Conservation (phyloP, 2,113 vertebrate species). For the Gallinago jamesoni region DNA sequence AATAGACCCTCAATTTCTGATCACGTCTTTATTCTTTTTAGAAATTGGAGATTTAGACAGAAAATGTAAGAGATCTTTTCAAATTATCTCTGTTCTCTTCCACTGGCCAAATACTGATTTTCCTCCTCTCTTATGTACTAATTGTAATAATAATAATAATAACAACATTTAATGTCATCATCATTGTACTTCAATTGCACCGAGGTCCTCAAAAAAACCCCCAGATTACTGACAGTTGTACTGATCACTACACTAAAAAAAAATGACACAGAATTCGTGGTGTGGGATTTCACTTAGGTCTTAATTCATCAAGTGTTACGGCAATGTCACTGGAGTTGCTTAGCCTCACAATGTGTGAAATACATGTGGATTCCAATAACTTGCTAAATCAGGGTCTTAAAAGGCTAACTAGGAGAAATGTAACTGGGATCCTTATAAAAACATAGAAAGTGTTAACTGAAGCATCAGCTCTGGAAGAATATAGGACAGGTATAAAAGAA, state of each 20-base stretch:
- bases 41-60: background rate
- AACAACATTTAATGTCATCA: background rate
- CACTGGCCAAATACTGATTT: background rate
- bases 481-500: background rate
- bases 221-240: background rate
- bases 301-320: background rate
- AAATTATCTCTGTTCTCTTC: background rate
- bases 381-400: background rate
- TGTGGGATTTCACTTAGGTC: background rate
- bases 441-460: background rate
- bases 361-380: background rate
- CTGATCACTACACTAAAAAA: background rate
- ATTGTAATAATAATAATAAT: background rate
- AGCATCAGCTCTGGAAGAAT: background rate
- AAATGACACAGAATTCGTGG: background rate
- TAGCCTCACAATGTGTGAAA: background rate
- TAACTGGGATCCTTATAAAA: background rate
- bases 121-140: background rate
- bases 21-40: background rate
- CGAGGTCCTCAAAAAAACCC: background rate
- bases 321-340: background rate
- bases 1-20: background rate
- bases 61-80: background rate
- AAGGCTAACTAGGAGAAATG: background rate
- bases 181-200: background rate